Conservation (phyloP, 2,113 vertebrate genomes). For the Pongo abelii region DNA sequence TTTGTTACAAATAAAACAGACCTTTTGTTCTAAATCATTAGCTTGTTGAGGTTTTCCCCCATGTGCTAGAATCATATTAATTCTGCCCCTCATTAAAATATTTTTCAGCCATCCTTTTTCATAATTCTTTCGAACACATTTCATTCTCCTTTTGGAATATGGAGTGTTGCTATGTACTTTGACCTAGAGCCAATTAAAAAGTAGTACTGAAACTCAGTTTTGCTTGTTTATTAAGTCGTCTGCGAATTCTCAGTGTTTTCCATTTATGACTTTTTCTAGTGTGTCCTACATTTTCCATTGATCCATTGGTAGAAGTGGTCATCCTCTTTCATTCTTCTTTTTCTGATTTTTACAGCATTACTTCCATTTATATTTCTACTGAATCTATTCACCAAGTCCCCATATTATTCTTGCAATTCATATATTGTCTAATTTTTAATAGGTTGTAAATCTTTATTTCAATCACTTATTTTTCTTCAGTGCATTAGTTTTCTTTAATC, state of each 20-base stretch:
- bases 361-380: background rate
- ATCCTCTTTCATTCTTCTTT: background rate
- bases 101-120: background rate
- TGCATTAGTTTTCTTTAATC: background rate
- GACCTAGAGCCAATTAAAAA: background rate
- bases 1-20: background rate
- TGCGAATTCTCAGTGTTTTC: background rate
- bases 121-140: background rate
- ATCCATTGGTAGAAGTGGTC: background rate
- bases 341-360: background rate
- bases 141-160: no score
- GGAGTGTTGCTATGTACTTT: background rate
- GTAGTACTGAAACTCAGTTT: background rate
- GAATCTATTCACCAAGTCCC: background rate
- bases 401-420: background rate
- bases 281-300: background rate
- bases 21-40: background rate
- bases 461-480: background rate
- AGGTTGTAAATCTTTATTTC: background rate
- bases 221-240: background rate
- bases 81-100: background rate
- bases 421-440: constrained; percentile 14
- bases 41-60: background rate
- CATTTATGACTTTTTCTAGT: background rate
- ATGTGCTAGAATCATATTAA: background rate